Conservation (phyloP, 2,888 invertebrate genomes). For the Drosophila tanythrix region DNA sequence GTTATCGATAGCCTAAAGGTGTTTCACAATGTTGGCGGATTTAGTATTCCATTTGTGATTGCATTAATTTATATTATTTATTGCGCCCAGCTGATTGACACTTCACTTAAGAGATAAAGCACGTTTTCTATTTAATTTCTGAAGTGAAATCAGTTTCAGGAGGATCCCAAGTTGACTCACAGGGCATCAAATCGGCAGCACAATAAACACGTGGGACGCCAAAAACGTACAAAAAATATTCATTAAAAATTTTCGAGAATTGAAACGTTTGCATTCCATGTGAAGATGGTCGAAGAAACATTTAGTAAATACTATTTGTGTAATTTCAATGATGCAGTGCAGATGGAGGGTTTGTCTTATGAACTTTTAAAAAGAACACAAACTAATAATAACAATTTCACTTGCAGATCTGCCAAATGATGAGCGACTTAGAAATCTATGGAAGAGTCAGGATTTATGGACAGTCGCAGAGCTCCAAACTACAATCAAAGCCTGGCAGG, state of each 20-base stretch:
- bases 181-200: not conserved
- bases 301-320: constrained; percentile 73
- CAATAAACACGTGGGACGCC: constrained; percentile 34
- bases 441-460: constrained; percentile 72
- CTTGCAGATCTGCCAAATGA: constrained; percentile 64
- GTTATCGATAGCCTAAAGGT: constrained; percentile 9
- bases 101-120: not conserved
- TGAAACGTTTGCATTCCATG: constrained; percentile 16
- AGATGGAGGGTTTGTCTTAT: constrained; percentile 50
- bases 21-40: constrained; percentile 13
- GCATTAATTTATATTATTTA: not conserved
- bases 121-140: not conserved
- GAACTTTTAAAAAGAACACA: no score
- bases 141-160: not conserved
- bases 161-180: no score
- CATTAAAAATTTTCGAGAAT: not conserved
- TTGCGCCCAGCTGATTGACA: not conserved
- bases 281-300: constrained; percentile 50
- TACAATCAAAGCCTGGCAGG: constrained; percentile 63
- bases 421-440: constrained; percentile 64
- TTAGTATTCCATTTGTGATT: not conserved
- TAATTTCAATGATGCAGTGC: constrained; percentile 77
- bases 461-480: constrained; percentile 52
- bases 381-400: not conserved
- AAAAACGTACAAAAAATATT: constrained; percentile 1